These are phyloP conservation scores for Drosophila kambysellisi DNA, from an alignment of 2,888 invertebrate species.

Conservation along the genomic window DNA sequence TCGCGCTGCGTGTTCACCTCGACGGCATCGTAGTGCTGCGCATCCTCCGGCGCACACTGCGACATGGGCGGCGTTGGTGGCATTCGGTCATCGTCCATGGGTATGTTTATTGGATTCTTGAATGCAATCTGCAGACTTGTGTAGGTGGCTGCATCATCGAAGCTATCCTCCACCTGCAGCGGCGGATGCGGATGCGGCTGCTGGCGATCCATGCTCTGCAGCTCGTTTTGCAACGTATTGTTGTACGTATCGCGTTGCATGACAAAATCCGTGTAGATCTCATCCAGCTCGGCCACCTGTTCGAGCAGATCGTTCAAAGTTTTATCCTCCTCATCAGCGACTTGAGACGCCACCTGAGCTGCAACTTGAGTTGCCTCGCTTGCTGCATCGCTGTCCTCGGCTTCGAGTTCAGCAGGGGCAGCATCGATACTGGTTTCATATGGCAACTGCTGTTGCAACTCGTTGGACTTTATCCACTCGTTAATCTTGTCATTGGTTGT, in stretches of 20 bases:
- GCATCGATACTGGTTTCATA: constrained; percentile 52
- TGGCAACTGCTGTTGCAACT: constrained; percentile 61
- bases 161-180: constrained; percentile 88
- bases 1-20: constrained; percentile 84
- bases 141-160: constrained; percentile 92
- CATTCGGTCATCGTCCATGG: constrained; percentile 87
- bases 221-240: constrained; percentile 81
- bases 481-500: constrained; percentile 83
- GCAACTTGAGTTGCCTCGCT: constrained; percentile 44
- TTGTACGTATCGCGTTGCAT: constrained; percentile 86
- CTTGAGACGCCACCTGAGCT: constrained; percentile 45
- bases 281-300: constrained; percentile 92
- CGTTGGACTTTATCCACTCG: constrained; percentile 84
- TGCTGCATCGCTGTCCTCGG: constrained; percentile 53
- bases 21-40: constrained; percentile 85
- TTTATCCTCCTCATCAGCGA: constrained; percentile 86
- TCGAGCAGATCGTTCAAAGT: constrained; percentile 90
- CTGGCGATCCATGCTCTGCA: constrained; percentile 66
- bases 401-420: constrained; percentile 36
- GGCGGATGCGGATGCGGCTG: constrained; percentile 34
- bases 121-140: constrained; percentile 94
- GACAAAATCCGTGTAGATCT: constrained; percentile 91
- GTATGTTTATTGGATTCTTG: constrained; percentile 91
- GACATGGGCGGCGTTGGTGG: constrained; percentile 84
- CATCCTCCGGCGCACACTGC: constrained; percentile 83